These are phyloP conservation scores for Aurelia coerulea DNA, from an alignment of 30 jellyfish, hydroid and myxozoan species.

Conservation along the genomic window DNA sequence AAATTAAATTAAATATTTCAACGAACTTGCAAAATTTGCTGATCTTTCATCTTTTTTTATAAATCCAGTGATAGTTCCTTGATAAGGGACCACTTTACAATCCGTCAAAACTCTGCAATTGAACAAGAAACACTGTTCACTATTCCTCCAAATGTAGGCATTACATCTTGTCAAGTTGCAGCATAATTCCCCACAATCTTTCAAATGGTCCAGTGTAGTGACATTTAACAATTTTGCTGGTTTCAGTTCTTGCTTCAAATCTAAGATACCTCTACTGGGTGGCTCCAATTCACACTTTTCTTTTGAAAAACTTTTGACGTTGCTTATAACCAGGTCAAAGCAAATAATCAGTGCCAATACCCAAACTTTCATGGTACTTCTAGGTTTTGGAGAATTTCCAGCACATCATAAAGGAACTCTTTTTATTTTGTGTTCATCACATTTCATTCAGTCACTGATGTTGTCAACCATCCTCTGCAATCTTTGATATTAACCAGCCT, in stretches of 20 bases:
- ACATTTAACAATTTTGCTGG: conserved; percentile 23
- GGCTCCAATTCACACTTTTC: neutral
- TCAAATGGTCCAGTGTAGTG: conserved; percentile 4
- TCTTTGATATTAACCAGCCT: too few relatives aligned
- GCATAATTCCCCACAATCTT: conserved; percentile 5
- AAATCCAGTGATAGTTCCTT: conserved; percentile 30
- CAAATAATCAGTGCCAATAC: too few relatives aligned
- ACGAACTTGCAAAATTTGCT: neutral
- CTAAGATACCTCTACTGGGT: conserved; percentile 16
- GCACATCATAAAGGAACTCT: too few relatives aligned
- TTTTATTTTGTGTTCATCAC: too few relatives aligned
- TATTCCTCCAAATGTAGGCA: conserved; percentile 34
- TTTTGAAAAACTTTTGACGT: neutral
- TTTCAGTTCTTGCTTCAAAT: neutral
- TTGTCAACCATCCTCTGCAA: too few relatives aligned
- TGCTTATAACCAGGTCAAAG: too few relatives aligned
- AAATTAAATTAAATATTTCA: too few relatives aligned
- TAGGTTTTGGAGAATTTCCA: too few relatives aligned
- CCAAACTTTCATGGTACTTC: too few relatives aligned
- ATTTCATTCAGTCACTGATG: too few relatives aligned
- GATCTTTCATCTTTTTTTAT: neutral
- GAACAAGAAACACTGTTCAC: conserved; percentile 27
- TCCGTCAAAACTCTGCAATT: conserved; percentile 4
- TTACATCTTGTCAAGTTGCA: neutral
- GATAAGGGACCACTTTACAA: conserved; percentile 21